Base-by-base conservation (phyloP, 2,888 invertebrate genomes). In the Perdita meconis region DNA sequence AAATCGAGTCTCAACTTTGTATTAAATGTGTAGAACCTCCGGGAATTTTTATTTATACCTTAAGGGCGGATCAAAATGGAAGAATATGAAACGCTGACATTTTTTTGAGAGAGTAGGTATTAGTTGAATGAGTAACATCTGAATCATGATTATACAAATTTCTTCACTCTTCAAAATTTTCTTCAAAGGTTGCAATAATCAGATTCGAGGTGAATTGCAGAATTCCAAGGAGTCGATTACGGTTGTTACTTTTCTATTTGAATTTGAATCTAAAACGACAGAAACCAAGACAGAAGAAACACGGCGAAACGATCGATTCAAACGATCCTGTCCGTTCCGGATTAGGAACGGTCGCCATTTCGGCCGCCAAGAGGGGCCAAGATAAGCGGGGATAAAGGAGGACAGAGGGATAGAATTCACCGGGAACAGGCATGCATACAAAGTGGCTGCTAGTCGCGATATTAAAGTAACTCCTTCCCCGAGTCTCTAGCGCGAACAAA, bases 391-490 rank as follows among this genome's bases (percentile, higher is more conserved):
- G 59, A 19, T 50, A 68, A 63, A 53, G 65, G 42, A 40, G 36
- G 5, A 10, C 26, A 19, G 69, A 66, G 70, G 61, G 53, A 69
- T 61, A 76, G 75, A 79, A 81, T 69, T 73, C 65, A 61, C 57
- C 68, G 68, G 82, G 55, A 42, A 57, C 75, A 77, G 84, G 83
- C 64, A 78, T 82, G 88, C 88, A 88, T 88, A 88, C 86, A 83
- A 88, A 88, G 83, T 87, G 84, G 86, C 78, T 82, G 83, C 81
- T 82, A 78, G 82, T 74, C 77, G 81, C 80, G 83, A 86, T 87
- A 88, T 87, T 88, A 88, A 88, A 84, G 85, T 84, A 84, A 78
- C 80, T 81, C 83, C 72, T 63, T 77, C 73, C 63, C 61, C 53
- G 38, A 82, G 73, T 63, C 68, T 56, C 67, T 64, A 60, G 66